Evolutionary conservation across 2,888 invertebrate genomes (phyloP).

Genomic region (Phorcus lineatus): DNA sequence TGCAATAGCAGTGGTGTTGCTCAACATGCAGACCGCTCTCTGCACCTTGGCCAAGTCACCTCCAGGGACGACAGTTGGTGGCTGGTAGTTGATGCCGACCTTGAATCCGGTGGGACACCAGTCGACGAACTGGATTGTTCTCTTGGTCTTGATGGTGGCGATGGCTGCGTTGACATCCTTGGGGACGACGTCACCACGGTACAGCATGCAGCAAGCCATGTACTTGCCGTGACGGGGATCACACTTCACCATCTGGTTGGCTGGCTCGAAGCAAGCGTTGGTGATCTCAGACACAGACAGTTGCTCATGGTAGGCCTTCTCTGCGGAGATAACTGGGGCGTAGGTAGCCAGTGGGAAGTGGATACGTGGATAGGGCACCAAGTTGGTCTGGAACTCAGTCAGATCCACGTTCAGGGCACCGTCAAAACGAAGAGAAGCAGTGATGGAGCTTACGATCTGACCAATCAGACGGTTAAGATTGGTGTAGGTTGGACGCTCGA

Average conservation of each 20-base stretch:
- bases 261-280: slow-evolving; percentile 89
- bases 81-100: slow-evolving; percentile 88
- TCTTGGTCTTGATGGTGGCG: slow-evolving; percentile 66
- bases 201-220: slow-evolving; percentile 74
- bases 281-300: slow-evolving; percentile 85
- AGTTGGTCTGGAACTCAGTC: slow-evolving; percentile 76
- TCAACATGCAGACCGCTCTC: slow-evolving; percentile 76
- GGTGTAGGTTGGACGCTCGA: slow-evolving; percentile 90
- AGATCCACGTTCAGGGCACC: slow-evolving; percentile 78
- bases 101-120: slow-evolving; percentile 82
- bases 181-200: slow-evolving; percentile 66
- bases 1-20: slow-evolving; percentile 77
- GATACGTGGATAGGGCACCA: slow-evolving; percentile 89
- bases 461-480: slow-evolving; percentile 95
- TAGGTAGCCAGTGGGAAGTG: slow-evolving; percentile 91
- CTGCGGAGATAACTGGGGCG: slow-evolving; percentile 93
- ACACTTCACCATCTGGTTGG: slow-evolving; percentile 92
- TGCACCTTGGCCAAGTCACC: slow-evolving; percentile 84
- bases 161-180: slow-evolving; percentile 69
- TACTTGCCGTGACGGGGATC: slow-evolving; percentile 67
- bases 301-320: slow-evolving; percentile 95
- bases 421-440: slow-evolving; percentile 77
- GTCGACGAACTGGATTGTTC: slow-evolving; percentile 65
- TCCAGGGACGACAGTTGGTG: slow-evolving; percentile 87
- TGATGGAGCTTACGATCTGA: slow-evolving; percentile 82